Base-by-base conservation (phyloP, 2,113 vertebrate species). In the Misgurnus mizolepis region DNA sequence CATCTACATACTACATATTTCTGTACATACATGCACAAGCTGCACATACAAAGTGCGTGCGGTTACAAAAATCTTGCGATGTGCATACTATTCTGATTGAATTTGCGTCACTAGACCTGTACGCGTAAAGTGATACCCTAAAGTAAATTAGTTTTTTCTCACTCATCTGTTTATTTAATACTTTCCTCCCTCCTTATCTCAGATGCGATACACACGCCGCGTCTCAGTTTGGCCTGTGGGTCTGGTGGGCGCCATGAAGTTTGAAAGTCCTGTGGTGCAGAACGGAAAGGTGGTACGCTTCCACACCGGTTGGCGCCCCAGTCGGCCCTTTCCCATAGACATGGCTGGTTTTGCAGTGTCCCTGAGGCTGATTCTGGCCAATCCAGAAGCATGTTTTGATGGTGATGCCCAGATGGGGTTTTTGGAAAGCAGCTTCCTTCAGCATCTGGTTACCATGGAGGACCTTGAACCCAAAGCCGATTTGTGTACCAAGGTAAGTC, bases 221-320 rank as follows among this genome's bases (percentile, higher is more conserved):
- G 95, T 96, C 9, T 96, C 96, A 0, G 95, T 97, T 64, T 97
- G 96, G 96, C 96, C 96, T 0, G 96, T 97, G 77, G 96, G 96
- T 22, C 90, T 97, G 53, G 96, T 97, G 40, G 96, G 96, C 0
- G 95, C 94, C 67, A 94, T 97, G 92, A 93, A 94, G 14, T 96
- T 94, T 6, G 96, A 97, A 90, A 89, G 94, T 17, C 96, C 96
- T 0, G 92, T 92, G 53, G 94, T 97, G 49, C 94, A 95, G 83
- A 91, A 90, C 66, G 94, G 95, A 73, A 94, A 89, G 81, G 96
- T 97, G 0, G 89, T 95, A n/a, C 93, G 95, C 22, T 97, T 97
- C 86, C 95, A 96, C 81, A 95, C 95, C 0, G 95, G 95, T 9
- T 97, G 96, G 96, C 94, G 94, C 64, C 95, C 96, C 50, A 93